Evolutionary conservation across 2,888 invertebrate species (phyloP).

Genomic region (Patella ulyssiponensis): DNA sequence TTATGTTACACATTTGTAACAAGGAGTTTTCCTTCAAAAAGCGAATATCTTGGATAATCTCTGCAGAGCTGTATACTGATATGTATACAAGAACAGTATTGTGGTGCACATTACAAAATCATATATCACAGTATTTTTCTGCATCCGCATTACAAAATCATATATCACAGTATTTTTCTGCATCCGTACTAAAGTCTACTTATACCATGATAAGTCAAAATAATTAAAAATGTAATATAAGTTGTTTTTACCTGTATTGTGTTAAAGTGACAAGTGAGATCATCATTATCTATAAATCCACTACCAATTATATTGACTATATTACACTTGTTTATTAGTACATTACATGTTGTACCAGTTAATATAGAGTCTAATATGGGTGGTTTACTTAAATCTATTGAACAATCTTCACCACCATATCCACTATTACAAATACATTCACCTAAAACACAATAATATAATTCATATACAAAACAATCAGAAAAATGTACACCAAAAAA

Average conservation of each 20-base stretch:
- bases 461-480: not conserved
- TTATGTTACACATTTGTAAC: no score
- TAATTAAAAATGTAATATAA: no score
- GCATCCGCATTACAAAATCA: no score
- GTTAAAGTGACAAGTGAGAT: constrained; percentile 34
- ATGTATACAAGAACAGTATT: no score
- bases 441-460: constrained; percentile 31
- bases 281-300: constrained; percentile 32
- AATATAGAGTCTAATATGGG: constrained; percentile 39
- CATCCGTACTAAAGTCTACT: no score
- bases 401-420: constrained; percentile 47
- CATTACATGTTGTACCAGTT: constrained; percentile 35
- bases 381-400: constrained; percentile 36
- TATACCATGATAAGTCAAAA: no score
- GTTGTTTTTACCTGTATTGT: constrained; percentile 8
- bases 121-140: no score
- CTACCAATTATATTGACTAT: constrained; percentile 27
- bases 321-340: constrained; percentile 11
- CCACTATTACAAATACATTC: constrained; percentile 44
- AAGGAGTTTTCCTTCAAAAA: no score
- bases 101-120: no score
- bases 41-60: no score
- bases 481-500: not conserved
- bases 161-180: no score
- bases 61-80: no score